Evolutionary conservation across 2,888 invertebrate genomes (phyloP).

Genomic region (Eupithecia pulchellata): DNA sequence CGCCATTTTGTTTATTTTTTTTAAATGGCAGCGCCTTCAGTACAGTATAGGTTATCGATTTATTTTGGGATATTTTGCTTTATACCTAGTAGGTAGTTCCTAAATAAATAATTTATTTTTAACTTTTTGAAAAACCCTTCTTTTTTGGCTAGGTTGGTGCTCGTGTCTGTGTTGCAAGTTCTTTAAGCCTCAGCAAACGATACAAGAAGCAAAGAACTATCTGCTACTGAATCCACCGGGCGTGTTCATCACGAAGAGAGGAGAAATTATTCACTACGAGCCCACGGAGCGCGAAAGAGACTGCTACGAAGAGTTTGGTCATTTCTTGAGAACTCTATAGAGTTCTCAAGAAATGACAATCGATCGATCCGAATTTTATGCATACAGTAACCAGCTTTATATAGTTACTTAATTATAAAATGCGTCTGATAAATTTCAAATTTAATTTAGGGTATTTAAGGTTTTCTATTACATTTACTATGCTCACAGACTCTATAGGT

Average conservation of each 20-base stretch:
- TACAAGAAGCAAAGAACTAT: constrained; percentile 84
- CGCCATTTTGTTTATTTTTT: no score
- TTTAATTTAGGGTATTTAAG: neutral
- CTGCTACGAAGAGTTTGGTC: constrained; percentile 83
- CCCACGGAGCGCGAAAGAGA: constrained; percentile 85
- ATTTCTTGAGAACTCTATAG: constrained; percentile 82
- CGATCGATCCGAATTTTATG: no score
- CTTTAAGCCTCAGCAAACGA: constrained; percentile 83
- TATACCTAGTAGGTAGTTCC: no score
- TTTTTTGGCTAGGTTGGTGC: constrained; percentile 86
- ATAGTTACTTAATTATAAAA: neutral
- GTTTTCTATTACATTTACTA: neutral
- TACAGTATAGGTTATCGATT: neutral
- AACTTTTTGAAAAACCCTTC: neutral
- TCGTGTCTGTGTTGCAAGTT: constrained; percentile 85
- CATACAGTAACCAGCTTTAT: no score
- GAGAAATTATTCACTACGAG: constrained; percentile 71
- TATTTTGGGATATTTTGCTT: neutral
- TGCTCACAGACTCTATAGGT: neutral
- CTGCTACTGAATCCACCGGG: constrained; percentile 85
- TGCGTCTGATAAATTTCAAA: neutral
- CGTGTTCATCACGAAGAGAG: constrained; percentile 64
- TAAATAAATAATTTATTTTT: no score
- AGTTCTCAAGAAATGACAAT: constrained; percentile 83
- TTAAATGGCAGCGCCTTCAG: no score